Base-by-base conservation (phyloP, 2,888 invertebrate genomes). In the Ditula angustiorana region DNA sequence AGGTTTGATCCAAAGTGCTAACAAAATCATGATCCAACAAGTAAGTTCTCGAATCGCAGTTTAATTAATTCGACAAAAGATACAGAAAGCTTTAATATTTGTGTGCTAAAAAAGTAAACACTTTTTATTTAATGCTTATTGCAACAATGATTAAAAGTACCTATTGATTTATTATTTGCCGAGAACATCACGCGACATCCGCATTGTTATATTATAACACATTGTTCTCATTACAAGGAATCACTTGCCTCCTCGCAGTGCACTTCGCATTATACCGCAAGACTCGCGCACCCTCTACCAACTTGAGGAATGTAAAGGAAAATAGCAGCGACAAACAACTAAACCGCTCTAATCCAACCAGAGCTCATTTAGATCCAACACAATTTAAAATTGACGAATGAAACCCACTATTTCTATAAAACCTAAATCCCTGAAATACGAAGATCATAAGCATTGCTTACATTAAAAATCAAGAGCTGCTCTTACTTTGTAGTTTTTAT, bases 151-250 rank as follows among this genome's bases (percentile, higher is more conserved):
- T 44, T 52, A 57, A 64, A 64, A 67, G 64, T 67, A 64, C 1
- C 2, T 23, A 21, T 1, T 63, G 57, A 69, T 65, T 66, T 68
- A 68, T 67, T 69, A 57, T 65, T 67, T 66, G 66, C 66, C 68
- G 71, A 61, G 64, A 68, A 67, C 62, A 67, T 69, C 64, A 55
- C 64, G 70, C 70, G 71, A 71, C 77, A 72, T 75, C 74, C 71
- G 73, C 71, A 75, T 75, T 79, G 78, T 79, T 78, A 82, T 78
- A 82, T 80, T 2, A 26, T 5, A 82, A 79, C 76, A 80, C 77
- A 82, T 85, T 86, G 84, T 85, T 84, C 83, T 70, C 75, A 78
- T 80, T 77, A 81, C 79, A 83, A 79, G 78, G 83, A 83, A 85
- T 86, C 81, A 85, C 78, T 76, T 80, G 81, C 75, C 77, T 78